Percentiles rank a stretch among this genome's conserved stretches.
Evolutionary conservation across 2,888 invertebrate genomes (phyloP).

Genomic region (Andrena camellia): DNA sequence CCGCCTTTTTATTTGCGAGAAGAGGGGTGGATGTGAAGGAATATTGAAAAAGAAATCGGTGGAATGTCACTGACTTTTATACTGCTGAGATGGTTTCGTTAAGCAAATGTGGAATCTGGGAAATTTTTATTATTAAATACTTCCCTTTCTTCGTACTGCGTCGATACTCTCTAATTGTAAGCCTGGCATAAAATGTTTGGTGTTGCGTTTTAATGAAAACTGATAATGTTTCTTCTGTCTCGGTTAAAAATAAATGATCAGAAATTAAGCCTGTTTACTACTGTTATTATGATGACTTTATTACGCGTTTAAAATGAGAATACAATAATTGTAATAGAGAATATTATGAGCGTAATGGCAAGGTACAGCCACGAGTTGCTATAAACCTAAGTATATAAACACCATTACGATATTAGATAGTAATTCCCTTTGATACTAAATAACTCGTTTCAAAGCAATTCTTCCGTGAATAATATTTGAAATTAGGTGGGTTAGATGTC

Average conservation of each 20-base stretch:
- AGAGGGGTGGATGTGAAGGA: background rate
- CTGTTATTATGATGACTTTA: too few relatives aligned
- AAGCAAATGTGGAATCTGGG: background rate
- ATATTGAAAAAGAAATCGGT: background rate
- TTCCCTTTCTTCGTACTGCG: background rate
- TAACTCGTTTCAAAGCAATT: too few relatives aligned
- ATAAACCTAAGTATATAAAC: too few relatives aligned
- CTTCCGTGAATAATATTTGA: too few relatives aligned
- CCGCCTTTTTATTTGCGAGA: background rate
- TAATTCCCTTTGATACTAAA: too few relatives aligned
- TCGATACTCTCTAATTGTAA: background rate
- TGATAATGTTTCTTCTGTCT: background rate
- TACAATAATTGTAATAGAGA: too few relatives aligned
- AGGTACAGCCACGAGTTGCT: too few relatives aligned
- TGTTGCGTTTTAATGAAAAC: background rate
- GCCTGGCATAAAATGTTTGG: background rate
- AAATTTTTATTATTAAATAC: background rate
- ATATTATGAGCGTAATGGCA: too few relatives aligned
- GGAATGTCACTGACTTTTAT: background rate
- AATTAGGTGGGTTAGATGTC: too few relatives aligned
- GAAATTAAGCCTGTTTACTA: background rate
- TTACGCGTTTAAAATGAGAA: too few relatives aligned
- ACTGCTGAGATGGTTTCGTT: background rate
- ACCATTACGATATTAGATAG: too few relatives aligned
- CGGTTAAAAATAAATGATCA: background rate